Percentiles rank a stretch among this genome's conserved stretches.
Conservation (phyloP, 2,113 vertebrate species). For the Brachyhypopomus gauderio region DNA sequence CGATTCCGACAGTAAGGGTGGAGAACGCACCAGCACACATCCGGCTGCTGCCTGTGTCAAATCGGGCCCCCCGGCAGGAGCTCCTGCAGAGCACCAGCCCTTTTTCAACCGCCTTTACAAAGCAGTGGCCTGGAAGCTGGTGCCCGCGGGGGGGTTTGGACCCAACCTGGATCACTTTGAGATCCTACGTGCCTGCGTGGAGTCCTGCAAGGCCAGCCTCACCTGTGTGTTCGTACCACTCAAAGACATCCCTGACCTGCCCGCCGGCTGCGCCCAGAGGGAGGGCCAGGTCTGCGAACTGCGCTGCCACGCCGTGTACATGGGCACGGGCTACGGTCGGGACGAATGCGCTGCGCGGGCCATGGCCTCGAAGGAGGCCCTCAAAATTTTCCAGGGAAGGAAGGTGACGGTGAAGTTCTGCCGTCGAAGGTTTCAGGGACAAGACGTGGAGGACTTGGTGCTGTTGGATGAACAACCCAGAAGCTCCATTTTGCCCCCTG, state of each 20-base stretch:
- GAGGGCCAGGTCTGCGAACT: slow-evolving; percentile 97
- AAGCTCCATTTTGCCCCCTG: slow-evolving; percentile 87
- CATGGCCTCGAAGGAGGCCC: slow-evolving; percentile 93
- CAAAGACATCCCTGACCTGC: slow-evolving; percentile 92
- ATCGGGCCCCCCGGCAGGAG: slow-evolving; percentile 65
- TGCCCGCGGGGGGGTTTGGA: slow-evolving; percentile 92
- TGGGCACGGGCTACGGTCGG: slow-evolving; percentile 94
- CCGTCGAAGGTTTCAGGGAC: slow-evolving; percentile 86
- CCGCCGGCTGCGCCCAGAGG: slow-evolving; percentile 86
- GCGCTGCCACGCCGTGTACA: slow-evolving; percentile 90
- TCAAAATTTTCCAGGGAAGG: slow-evolving; percentile 94
- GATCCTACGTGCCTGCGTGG: slow-evolving; percentile 86
- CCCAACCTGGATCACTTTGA: slow-evolving; percentile 89
- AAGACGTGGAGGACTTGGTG: slow-evolving; percentile 91
- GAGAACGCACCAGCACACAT: slow-evolving; percentile 12
- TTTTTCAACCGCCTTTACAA: slow-evolving; percentile 98
- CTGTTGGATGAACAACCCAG: slow-evolving; percentile 90
- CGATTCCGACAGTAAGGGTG: slow-evolving; percentile 54
- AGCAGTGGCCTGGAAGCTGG: slow-evolving; percentile 94
- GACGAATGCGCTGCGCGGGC: slow-evolving; percentile 89
- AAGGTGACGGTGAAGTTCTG: slow-evolving; percentile 93
- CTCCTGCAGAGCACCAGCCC: slow-evolving; percentile 86
- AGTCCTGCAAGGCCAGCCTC: slow-evolving; percentile 89
- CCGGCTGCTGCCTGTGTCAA: slow-evolving; percentile 55
- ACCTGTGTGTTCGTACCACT: slow-evolving; percentile 91